Base-by-base conservation (phyloP, 2,888 invertebrate species). In the Papilio gigon region DNA sequence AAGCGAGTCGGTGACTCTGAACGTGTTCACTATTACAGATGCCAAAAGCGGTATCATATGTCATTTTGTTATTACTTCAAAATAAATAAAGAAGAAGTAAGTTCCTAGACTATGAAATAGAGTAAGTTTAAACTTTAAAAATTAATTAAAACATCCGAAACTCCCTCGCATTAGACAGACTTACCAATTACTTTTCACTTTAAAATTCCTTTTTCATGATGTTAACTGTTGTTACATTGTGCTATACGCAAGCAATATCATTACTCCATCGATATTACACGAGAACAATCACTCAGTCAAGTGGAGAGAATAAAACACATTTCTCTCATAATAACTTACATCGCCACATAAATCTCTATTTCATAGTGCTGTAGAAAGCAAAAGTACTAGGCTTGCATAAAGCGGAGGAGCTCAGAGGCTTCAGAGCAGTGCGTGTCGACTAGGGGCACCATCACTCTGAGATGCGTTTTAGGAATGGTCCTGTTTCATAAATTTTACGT, bases 351-450 rank as follows among this genome's bases (percentile, higher is more conserved):
- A 68, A 68, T 68, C 68, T 65, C 53, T 61, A 65, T 65, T 65
- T 40, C 65, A 56, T 40, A 60, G 64, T 60, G 65, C 53, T 56
- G 65, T 59, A 69, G 87, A 87, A 89, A 88, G 86, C 84, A 87
- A 89, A 85, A 89, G 87, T 87, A 77, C 86, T 80, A 88, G 88
- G 88, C 78, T 78, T 79, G 86, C 88, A 89, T 87, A 84, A 83
- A 79, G 76, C 74, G 75, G 76, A 79, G 78, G 82, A 82, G 84
- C 82, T 78, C 77, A 75, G 77, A 74, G 76, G 72, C 84, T 86
- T 64, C 83, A 84, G 84, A 88, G 84, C 85, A 80, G 80, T 83
- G 85, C 84, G 86, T 81, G 76, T 71, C 73, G 73, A 79, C 81
- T 78, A 44, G 61, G 69, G 61, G 53, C 5, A 17, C 69, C 65